Base-by-base conservation (phyloP, 2,113 vertebrate species). In the Edolisoma coerulescens region DNA sequence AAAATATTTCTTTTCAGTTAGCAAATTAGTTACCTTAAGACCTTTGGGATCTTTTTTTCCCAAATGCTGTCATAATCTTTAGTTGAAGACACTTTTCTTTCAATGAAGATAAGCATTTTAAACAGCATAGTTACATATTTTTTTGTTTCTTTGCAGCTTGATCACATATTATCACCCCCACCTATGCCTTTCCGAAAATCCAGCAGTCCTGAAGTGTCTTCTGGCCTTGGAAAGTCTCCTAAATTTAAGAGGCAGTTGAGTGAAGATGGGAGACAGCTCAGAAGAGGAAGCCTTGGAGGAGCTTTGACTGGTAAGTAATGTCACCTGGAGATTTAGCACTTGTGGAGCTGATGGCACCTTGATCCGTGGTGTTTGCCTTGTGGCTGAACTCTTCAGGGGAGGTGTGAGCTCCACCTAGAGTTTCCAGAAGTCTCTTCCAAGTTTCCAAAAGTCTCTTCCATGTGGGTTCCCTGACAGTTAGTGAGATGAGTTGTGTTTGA, bases 211-310 rank as follows among this genome's bases (percentile, higher is more conserved):
- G 99, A 99, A 74, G 93, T 99, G 52, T 98, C 96, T 80, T 95
- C 89, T 26, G 97, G 98, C 49, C 94, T 97, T 45, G 97, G 98
- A 42, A 98, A 98, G 32, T 97, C 98, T 3, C 93, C 98, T 47
- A 99, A 99, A 91, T 98, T 98, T 61, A 99, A 98, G 87, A 98
- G 97, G 9, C 98, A 99, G 64, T 97, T 99, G 76, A 99, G 98
- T 65, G 99, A 99, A 49, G 99, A 99, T 81, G 99, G 98, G 19
- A 98, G 95, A 84, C 96, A 98, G 57, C 84, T 99, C 45, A 98
- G 99, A n/a, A 98, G 99, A 67, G 98, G 99, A 87, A 99, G 99
- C 81, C 98, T 99, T 2, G 99, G 99, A 37, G 99, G 99, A 26
- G 99, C 99, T 22, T 97, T 99, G 59, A 99, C 98, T 23, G 99